Base-by-base conservation (phyloP, 2,888 invertebrate genomes). In the Liopterus haemorrhoidalis region DNA sequence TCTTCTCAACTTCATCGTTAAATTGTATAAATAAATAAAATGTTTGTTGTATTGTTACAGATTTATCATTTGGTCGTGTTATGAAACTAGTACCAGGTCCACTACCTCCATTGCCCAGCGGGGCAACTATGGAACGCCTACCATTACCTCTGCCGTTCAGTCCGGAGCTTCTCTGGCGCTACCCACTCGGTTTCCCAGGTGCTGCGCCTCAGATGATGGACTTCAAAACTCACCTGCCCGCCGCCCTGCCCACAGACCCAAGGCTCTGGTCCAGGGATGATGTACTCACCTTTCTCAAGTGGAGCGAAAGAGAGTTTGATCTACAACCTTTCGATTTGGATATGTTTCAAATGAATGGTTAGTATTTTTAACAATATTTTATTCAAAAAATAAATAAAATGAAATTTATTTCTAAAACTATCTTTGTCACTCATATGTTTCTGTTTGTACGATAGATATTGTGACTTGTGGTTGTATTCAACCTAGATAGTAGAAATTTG, bases 331-430 rank as follows among this genome's bases (percentile, higher is more conserved):
- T 94, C 64, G 91, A 92, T 64, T 82, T 88, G 79, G 91, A 93
- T 63, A 81, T 89, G 70, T 94, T 94, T 67, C 90, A 90, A 72
- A 93, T 94, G 92, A 94, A 94, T 67, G 94, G 93, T 76, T 71
- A 74, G 68, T 60, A 14, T 21, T 14, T 36, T 19, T 8, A 19
- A 2, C 9, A 35, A 9, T 14, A 6, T n/a, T 14, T 36, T 11
- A 36, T n/a, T n/a, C n/a, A n/a, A n/a, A n/a, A n/a, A n/a, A n/a
- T n/a, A n/a, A 51, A 28, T 38, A 32, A 30, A 18, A 24, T 20
- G 19, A 6, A 19, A 21, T 21, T 22, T 16, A 18, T 31, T 24
- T n/a, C 22, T 20, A 2, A 12, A 22, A 5, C 11, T 6, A 44
- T 44, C 11, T 6, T 15, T 9, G n/a, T 2, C n/a, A 9, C 2